Conservation (phyloP, 1,140 invertebrate genomes). For the Archivesica marissinica region DNA sequence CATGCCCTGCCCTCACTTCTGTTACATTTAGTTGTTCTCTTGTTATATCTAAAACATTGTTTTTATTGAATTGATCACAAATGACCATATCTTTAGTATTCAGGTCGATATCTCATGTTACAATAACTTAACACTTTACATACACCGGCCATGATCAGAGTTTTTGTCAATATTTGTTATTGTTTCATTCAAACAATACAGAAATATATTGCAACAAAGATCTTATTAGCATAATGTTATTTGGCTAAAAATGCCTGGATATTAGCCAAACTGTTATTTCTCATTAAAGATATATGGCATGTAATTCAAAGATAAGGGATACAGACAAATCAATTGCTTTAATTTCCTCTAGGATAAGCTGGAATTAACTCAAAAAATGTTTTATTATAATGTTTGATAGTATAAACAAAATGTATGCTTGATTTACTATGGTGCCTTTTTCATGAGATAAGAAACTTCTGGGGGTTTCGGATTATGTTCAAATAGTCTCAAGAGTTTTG, state of each 20-base stretch:
- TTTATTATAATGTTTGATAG: no score
- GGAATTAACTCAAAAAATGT: constrained; percentile 15
- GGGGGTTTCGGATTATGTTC: no score
- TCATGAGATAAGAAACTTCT: no score
- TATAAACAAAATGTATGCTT: no score
- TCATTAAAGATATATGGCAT: constrained; percentile 5
- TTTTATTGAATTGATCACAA: no score
- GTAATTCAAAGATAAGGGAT: background rate
- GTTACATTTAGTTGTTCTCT: no score
- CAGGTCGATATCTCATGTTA: background rate
- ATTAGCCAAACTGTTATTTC: constrained; percentile 1
- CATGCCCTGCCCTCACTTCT: no score
- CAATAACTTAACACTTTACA: constrained; percentile 28
- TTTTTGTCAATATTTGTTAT: constrained; percentile 12
- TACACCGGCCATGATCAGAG: background rate
- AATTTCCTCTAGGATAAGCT: constrained; percentile 14
- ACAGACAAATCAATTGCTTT: background rate
- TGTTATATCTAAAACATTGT: no score
- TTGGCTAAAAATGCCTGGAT: constrained; percentile 6
- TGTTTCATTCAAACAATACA: constrained; percentile 17
- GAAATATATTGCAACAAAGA: background rate
- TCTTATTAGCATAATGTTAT: background rate
- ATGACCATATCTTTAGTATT: no score
- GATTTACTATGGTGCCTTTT: no score
- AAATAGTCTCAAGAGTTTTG: no score